These are phyloP conservation scores for Mylabris sibirica DNA, from an alignment of 2,888 invertebrate species.

Conservation along the genomic window DNA sequence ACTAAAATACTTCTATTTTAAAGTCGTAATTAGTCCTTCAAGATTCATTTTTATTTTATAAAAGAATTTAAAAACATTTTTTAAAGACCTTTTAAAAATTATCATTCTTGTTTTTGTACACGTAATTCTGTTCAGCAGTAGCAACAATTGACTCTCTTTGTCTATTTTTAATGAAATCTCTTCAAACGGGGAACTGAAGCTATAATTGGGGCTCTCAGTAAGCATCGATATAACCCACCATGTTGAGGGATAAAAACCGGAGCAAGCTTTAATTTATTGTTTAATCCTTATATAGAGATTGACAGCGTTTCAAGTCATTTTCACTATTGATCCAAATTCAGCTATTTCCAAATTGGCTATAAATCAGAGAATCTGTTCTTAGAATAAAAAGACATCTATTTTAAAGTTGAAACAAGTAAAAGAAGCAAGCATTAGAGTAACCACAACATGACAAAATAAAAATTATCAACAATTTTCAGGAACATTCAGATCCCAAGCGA, in stretches of 20 bases:
- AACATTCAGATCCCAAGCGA: background rate
- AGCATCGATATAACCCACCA: background rate
- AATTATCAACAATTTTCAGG: conserved; percentile 11
- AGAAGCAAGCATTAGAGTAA: background rate
- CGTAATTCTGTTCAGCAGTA: background rate
- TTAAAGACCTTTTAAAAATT: background rate
- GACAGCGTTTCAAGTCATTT: conserved; percentile 1
- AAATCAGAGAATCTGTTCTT: background rate
- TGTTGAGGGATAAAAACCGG: background rate
- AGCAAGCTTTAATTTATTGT: conserved; percentile 4
- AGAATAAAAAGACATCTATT: background rate
- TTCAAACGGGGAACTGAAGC: conserved; percentile 2
- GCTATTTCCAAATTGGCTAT: background rate
- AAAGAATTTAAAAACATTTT: background rate
- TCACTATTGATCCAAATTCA: conserved; percentile 3
- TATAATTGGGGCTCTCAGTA: background rate
- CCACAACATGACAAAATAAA: conserved; percentile 6
- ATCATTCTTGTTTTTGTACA: background rate
- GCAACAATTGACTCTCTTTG: conserved; percentile 8
- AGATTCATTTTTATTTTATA: background rate
- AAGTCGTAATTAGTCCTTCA: background rate
- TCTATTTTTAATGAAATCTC: conserved; percentile 10
- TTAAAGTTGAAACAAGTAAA: background rate
- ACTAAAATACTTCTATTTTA: background rate
- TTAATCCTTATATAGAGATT: background rate